Percentiles rank a stretch among this genome's conserved stretches.
Evolutionary conservation across 2,797 vertebrate species (phyloP).

Genomic region (Pogoniulus pusillus): DNA sequence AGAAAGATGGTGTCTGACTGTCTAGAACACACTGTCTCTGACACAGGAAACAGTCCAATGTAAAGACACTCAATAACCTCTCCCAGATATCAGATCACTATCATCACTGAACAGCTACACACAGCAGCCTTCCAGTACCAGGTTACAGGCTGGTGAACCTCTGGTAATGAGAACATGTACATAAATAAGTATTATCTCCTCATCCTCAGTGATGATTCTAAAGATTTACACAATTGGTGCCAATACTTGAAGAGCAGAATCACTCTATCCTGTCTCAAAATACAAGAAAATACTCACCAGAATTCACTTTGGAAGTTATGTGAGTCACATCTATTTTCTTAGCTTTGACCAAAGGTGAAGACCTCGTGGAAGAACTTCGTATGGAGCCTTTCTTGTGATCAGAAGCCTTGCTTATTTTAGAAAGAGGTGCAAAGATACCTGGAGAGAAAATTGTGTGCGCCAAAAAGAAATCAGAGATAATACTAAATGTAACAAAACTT

Average conservation of each 20-base stretch:
- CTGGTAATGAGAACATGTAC: rapidly evolving
- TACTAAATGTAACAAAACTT: not conserved
- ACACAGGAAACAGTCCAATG: not conserved
- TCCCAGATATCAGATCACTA: not conserved
- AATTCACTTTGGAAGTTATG: slow-evolving; percentile 87
- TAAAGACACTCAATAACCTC: not conserved
- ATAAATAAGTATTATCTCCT: not conserved
- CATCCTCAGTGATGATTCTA: not conserved
- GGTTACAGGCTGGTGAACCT: not conserved
- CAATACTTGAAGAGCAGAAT: not conserved
- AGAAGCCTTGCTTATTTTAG: slow-evolving; percentile 90
- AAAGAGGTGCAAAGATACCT: slow-evolving; percentile 97
- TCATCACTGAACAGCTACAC: not conserved
- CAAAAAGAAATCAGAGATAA: not conserved
- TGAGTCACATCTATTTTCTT: slow-evolving; percentile 83
- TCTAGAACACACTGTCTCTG: not conserved
- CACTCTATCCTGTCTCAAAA: not conserved
- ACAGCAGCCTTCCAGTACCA: rapidly evolving
- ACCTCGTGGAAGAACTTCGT: slow-evolving; percentile 61
- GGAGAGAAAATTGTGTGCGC: not conserved
- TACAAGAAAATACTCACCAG: slow-evolving; percentile 78
- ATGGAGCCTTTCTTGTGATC: slow-evolving; percentile 76
- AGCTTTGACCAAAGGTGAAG: slow-evolving; percentile 68
- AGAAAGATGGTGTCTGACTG: too few relatives aligned
- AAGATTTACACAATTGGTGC: not conserved